Evolutionary conservation across 1,140 invertebrate species (phyloP).

Genomic region (Nebria ingens): DNA sequence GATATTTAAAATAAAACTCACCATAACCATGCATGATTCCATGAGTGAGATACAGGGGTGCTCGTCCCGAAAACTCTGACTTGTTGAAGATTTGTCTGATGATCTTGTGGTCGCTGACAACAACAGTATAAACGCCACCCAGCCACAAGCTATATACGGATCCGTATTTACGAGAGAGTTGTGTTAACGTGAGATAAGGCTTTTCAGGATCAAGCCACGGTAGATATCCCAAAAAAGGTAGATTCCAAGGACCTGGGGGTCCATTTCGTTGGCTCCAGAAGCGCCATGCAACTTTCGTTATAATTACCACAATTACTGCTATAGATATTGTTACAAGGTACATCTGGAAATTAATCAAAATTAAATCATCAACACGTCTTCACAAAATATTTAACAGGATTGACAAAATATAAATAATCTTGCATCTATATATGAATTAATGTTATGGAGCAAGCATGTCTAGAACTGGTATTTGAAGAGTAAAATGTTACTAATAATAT

Average conservation of each 20-base stretch:
- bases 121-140: conserved; percentile 60
- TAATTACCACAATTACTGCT: conserved; percentile 7
- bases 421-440: too few species aligned
- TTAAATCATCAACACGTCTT: too few species aligned
- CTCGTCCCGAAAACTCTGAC: conserved; percentile 57
- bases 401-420: too few species aligned
- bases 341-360: too few species aligned
- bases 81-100: conserved; percentile 58
- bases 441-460: too few species aligned
- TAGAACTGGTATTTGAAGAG: too few species aligned
- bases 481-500: too few species aligned
- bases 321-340: conserved; percentile 3
- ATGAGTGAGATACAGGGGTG: conserved; percentile 70
- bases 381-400: too few species aligned
- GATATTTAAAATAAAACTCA: conserved; percentile 38
- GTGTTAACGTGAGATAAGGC: conserved; percentile 58
- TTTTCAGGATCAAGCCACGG: conserved; percentile 52
- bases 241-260: conserved; percentile 65
- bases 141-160: conserved; percentile 58
- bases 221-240: conserved; percentile 70
- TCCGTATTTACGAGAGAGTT: conserved; percentile 55
- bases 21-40: conserved; percentile 79
- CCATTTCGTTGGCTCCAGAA: conserved; percentile 30
- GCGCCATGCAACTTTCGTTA: conserved; percentile 12
- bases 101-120: conserved; percentile 59